phyloP scores from a whole-genome alignment of 2,113 vertebrate species.

The Noctilio leporinus region DNA sequence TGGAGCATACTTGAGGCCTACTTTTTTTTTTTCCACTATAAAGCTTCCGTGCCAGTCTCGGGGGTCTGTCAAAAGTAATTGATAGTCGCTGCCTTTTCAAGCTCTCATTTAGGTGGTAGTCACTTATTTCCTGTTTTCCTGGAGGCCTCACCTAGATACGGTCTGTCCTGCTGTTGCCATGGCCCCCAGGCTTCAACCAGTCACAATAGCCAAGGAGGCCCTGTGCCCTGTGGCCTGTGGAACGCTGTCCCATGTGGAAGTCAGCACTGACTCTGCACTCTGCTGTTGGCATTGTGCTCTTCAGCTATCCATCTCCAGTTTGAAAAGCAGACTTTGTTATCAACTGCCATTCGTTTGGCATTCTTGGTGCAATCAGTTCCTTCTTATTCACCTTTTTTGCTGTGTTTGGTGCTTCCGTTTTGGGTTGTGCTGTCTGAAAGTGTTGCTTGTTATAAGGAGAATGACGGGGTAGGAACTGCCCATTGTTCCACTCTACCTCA shows the following conservation, averaged over 20 bases:
- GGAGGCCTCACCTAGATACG: neutral
- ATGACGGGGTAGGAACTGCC: neutral
- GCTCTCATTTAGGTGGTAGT: neutral
- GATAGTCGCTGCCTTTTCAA: neutral
- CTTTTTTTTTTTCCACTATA: neutral
- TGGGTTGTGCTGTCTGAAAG: neutral
- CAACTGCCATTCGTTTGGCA: neutral
- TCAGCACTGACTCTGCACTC: neutral
- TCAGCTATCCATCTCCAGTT: neutral
- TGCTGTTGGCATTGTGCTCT: neutral
- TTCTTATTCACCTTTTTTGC: neutral
- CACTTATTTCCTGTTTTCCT: neutral
- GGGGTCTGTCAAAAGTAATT: neutral
- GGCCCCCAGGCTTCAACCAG: neutral
- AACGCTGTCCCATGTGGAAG: accelerated
- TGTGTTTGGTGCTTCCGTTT: neutral
- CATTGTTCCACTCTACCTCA: neutral
- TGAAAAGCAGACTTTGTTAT: neutral
- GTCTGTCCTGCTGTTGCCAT: neutral
- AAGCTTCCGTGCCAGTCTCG: neutral
- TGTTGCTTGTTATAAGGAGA: neutral
- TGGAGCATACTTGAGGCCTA: neutral
- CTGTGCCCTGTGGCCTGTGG: neutral
- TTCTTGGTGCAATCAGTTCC: neutral
- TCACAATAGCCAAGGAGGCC: accelerated